Percentiles rank a stretch among this genome's conserved stretches.
These are phyloP conservation scores for Kryptolebias marmoratus DNA, from an alignment of 2,113 vertebrate species.

Conservation along the genomic window DNA sequence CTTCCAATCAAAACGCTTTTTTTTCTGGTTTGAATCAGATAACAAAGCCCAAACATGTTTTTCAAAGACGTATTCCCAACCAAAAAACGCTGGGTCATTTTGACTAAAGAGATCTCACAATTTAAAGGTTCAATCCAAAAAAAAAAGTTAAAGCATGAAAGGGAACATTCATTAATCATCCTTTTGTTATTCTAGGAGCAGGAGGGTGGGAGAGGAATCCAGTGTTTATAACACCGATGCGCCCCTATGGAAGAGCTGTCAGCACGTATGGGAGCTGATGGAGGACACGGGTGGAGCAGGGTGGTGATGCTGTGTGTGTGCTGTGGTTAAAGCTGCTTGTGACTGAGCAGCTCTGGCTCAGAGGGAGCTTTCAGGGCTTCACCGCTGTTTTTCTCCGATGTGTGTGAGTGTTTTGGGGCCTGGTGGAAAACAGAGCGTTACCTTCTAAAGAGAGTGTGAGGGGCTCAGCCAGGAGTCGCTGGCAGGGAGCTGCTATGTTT, in stretches of 20 bases:
- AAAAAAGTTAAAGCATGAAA: conserved; percentile 69
- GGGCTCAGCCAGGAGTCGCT: conserved; percentile 67
- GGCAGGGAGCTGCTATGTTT: conserved; percentile 46
- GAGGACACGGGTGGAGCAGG: conserved; percentile 36
- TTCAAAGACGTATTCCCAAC: neutral
- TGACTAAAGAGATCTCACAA: neutral
- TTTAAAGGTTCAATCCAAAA: neutral
- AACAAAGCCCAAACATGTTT: neutral
- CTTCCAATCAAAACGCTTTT: conserved; percentile 5
- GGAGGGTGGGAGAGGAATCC: conserved; percentile 35
- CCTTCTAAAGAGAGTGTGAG: conserved; percentile 42
- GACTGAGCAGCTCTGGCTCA: conserved; percentile 10
- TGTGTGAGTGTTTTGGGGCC: conserved; percentile 41
- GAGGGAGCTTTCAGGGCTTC: conserved; percentile 23
- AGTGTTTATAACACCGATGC: conserved; percentile 65
- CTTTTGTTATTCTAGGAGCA: conserved; percentile 47
- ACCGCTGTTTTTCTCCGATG: conserved; percentile 22
- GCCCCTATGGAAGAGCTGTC: conserved; percentile 72
- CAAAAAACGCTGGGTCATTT: conserved; percentile 23
- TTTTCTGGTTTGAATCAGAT: conserved; percentile 30
- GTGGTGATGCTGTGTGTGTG: conserved; percentile 29
- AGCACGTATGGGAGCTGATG: conserved; percentile 62
- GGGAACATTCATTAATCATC: conserved; percentile 34
- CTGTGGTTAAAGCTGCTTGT: conserved; percentile 20
- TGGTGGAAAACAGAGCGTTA: conserved; percentile 53